Percentiles rank a stretch among this genome's conserved stretches.
phyloP scores from a whole-genome alignment of 2,113 vertebrate species.

The Bubo blakistoni region DNA sequence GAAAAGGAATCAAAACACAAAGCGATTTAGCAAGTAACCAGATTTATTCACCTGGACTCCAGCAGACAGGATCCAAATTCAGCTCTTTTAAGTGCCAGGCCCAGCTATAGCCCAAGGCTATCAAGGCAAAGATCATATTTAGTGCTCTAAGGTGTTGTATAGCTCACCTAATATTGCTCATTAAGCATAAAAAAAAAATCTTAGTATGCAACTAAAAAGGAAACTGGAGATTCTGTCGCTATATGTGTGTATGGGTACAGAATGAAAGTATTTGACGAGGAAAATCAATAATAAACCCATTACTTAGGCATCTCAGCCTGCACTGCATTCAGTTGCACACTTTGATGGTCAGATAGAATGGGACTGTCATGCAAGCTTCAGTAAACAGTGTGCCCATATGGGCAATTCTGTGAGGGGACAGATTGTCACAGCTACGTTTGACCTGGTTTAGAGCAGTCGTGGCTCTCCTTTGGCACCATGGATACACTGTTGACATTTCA shows the following conservation, averaged over 20 bases:
- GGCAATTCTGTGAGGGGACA: background rate
- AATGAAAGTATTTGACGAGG: background rate
- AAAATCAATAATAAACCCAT: background rate
- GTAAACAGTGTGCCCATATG: background rate
- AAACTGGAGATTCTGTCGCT: background rate
- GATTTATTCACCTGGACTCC: background rate
- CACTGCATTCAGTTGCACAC: background rate
- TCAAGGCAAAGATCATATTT: background rate
- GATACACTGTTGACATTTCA: slow-evolving; percentile 3
- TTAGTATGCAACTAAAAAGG: background rate
- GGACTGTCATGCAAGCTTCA: background rate
- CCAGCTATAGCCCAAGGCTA: background rate
- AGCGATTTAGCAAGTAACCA: background rate
- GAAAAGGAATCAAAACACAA: background rate
- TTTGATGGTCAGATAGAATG: slow-evolving; percentile 1
- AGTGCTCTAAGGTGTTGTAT: background rate
- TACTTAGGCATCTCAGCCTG: background rate
- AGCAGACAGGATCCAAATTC: background rate
- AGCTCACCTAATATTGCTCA: background rate
- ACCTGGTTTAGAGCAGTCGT: background rate
- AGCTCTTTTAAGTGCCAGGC: background rate
- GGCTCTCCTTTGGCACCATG: background rate
- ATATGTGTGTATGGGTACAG: background rate
- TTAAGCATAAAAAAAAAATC: background rate
- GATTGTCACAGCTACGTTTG: slow-evolving; percentile 28